Conservation (phyloP, 1,140 invertebrate species). For the Hermetia illucens region DNA sequence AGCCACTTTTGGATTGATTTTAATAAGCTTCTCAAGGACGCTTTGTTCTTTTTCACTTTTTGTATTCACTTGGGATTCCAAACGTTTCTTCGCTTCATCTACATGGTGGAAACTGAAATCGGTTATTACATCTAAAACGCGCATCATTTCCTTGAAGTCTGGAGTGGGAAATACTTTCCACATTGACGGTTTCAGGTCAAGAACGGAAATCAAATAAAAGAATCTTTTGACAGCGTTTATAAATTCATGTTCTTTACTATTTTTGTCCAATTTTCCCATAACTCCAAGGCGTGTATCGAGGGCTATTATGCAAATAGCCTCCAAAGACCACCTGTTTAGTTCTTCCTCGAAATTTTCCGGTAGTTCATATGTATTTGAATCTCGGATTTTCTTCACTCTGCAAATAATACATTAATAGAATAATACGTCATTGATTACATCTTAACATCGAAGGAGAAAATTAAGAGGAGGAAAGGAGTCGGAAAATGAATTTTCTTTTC, state of each 20-base stretch:
- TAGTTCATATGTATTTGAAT: constrained; percentile 37
- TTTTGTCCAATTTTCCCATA: constrained; percentile 20
- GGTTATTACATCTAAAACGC: constrained; percentile 16
- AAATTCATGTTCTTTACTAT: constrained; percentile 38
- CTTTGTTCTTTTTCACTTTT: constrained; percentile 20
- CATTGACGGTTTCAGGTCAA: constrained; percentile 43
- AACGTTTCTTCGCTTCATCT: constrained; percentile 15
- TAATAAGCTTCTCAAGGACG: constrained; percentile 41
- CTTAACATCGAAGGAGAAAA: no score
- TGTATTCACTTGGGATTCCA: constrained; percentile 13
- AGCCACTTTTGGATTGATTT: constrained; percentile 41
- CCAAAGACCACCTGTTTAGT: constrained; percentile 51
- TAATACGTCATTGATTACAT: no score
- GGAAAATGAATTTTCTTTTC: no score
- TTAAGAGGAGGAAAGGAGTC: no score
- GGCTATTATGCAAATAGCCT: constrained; percentile 51
- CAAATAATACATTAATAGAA: no score
- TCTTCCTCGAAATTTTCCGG: constrained; percentile 42
- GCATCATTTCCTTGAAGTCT: constrained; percentile 36
- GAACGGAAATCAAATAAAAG: constrained; percentile 38
- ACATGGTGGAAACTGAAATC: constrained; percentile 5
- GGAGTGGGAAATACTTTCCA: constrained; percentile 44
- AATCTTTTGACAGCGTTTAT: constrained; percentile 44
- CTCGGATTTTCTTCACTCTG: constrained; percentile 37
- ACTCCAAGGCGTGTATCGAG: constrained; percentile 47